phyloP scores from a whole-genome alignment of 2,113 vertebrate species.

The Numenius arquata region DNA sequence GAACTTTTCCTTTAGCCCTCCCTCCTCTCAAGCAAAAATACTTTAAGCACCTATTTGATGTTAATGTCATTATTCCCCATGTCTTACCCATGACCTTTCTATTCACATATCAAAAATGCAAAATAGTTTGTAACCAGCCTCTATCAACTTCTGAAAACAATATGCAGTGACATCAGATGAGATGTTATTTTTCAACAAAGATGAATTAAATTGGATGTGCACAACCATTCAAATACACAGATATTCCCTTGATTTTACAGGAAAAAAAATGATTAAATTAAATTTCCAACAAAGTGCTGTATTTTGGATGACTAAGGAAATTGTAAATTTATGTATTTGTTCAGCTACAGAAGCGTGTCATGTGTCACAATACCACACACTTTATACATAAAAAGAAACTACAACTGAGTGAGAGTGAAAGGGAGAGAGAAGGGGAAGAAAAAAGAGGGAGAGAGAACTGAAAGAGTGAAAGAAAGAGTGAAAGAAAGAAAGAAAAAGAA shows the following conservation, averaged over 20 bases:
- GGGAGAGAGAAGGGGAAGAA: background rate
- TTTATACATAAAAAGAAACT: background rate
- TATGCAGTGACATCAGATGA: background rate
- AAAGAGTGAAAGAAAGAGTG: no score
- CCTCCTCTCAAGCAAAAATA: background rate
- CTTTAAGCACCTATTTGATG: background rate
- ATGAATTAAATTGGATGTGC: constrained; percentile 1
- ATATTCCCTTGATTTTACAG: background rate
- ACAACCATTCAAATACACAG: background rate
- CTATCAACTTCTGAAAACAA: constrained; percentile 38
- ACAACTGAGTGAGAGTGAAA: background rate
- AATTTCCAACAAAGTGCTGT: background rate
- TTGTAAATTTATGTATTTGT: background rate
- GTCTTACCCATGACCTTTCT: background rate
- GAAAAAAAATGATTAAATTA: background rate
- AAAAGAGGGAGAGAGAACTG: background rate
- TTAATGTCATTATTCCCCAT: background rate
- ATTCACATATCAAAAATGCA: background rate
- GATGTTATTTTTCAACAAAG: background rate
- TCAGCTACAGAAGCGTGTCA: background rate
- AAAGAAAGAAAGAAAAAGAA: no score
- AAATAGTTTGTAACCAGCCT: constrained; percentile 1
- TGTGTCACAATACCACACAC: background rate
- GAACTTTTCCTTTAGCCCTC: background rate
- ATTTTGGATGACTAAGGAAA: background rate